A percentile compares a stretch with the other conserved stretches of the same genome.
Evolutionary conservation across 2,113 vertebrate species (phyloP).

Genomic region (Centropristis striata): DNA sequence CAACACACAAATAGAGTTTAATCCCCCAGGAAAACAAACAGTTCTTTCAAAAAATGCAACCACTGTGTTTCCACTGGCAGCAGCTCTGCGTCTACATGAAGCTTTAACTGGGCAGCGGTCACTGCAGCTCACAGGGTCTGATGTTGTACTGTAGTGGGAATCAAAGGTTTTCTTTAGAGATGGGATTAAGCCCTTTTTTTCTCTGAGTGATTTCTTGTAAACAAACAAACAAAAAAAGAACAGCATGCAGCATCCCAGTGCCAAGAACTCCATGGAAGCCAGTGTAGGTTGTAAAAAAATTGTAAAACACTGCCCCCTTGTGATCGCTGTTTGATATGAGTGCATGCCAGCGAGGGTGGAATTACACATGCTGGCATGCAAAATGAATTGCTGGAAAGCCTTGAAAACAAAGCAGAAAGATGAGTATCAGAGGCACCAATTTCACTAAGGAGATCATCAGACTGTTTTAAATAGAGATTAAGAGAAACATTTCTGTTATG

Average conservation of each 20-base stretch:
- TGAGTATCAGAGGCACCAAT: slow-evolving; percentile 11
- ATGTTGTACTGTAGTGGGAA: slow-evolving; percentile 41
- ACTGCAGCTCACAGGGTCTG: slow-evolving; percentile 44
- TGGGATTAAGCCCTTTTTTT: slow-evolving; percentile 43
- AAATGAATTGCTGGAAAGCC: slow-evolving; percentile 18
- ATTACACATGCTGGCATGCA: neutral
- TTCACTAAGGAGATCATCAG: slow-evolving; percentile 22
- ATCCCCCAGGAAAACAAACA: slow-evolving; percentile 66
- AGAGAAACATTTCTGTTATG: neutral
- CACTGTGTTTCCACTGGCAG: slow-evolving; percentile 53
- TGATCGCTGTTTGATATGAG: slow-evolving; percentile 52
- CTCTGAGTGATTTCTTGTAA: slow-evolving; percentile 37
- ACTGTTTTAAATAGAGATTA: slow-evolving; percentile 24
- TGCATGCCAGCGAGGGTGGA: neutral
- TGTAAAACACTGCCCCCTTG: slow-evolving; percentile 79
- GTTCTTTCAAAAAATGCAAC: slow-evolving; percentile 32
- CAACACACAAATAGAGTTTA: slow-evolving; percentile 59
- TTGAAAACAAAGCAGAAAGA: slow-evolving; percentile 16
- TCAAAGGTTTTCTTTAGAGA: slow-evolving; percentile 51
- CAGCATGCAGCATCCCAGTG: slow-evolving; percentile 22
- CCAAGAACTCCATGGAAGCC: slow-evolving; percentile 36
- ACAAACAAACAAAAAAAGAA: slow-evolving; percentile 25
- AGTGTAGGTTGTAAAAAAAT: slow-evolving; percentile 30
- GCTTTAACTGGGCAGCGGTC: slow-evolving; percentile 50
- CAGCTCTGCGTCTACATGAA: slow-evolving; percentile 29